These are phyloP conservation scores for Schizotus pectinicornis DNA, from an alignment of 2,888 invertebrate species.

Conservation along the genomic window DNA sequence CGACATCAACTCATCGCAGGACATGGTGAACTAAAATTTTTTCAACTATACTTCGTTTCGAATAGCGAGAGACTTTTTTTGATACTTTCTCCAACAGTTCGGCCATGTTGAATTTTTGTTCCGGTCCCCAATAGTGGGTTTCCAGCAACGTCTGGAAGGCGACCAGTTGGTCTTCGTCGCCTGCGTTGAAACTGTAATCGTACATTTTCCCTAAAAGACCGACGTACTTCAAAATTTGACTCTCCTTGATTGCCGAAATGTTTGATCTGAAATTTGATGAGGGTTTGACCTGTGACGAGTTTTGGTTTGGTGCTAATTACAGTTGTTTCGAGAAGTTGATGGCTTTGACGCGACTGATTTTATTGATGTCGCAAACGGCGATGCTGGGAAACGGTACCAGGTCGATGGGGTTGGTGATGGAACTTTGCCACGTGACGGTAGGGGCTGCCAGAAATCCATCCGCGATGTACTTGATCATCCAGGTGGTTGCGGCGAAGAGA, in stretches of 20 bases:
- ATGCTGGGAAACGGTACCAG: constrained; percentile 67
- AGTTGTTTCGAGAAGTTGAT: too few relatives aligned
- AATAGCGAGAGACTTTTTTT: too few relatives aligned
- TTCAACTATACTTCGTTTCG: constrained; percentile 5
- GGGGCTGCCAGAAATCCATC: too few relatives aligned
- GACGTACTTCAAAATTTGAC: constrained; percentile 35
- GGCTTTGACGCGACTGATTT: constrained; percentile 57
- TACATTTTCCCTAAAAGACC: constrained; percentile 48
- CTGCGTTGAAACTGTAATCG: constrained; percentile 48
- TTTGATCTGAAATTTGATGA: constrained; percentile 26
- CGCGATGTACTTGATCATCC: too few relatives aligned
- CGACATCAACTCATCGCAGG: constrained; percentile 60
- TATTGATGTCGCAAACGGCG: constrained; percentile 68
- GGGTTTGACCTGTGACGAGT: too few relatives aligned
- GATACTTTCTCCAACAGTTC: constrained; percentile 28
- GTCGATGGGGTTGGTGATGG: too few relatives aligned
- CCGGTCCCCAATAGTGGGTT: constrained; percentile 56
- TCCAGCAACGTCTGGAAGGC: constrained; percentile 58
- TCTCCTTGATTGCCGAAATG: constrained; percentile 41
- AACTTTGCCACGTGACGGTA: too few relatives aligned
- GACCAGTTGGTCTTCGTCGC: constrained; percentile 43
- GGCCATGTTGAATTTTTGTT: constrained; percentile 25
- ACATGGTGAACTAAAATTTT: constrained; percentile 58
- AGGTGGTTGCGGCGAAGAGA: too few relatives aligned
- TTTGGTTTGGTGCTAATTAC: too few relatives aligned